These are phyloP conservation scores for Trichomalopsis sarcophagae DNA, from an alignment of 1,140 invertebrate genomes.

Conservation along the genomic window DNA sequence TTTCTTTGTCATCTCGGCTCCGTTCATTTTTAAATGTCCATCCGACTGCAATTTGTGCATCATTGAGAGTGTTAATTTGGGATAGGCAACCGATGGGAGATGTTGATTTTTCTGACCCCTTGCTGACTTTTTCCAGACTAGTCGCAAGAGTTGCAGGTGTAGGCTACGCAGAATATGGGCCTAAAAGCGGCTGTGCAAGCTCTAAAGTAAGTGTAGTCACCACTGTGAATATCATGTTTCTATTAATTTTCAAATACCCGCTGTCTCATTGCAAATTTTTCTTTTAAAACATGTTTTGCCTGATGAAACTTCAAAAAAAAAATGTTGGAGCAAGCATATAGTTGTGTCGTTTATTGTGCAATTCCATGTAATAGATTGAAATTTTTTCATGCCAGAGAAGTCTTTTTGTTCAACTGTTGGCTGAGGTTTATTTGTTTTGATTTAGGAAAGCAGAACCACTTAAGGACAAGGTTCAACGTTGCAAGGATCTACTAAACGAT, in stretches of 20 bases:
- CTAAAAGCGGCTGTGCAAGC: conserved; percentile 83
- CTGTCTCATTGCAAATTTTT: background rate
- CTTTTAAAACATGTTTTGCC: background rate
- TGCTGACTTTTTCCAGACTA: conserved; percentile 48
- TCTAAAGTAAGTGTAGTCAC: conserved; percentile 76
- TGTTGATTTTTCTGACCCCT: background rate
- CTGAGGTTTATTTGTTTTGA: conserved; percentile 54
- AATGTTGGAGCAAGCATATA: background rate
- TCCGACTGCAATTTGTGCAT: conserved; percentile 25
- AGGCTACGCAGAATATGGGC: conserved; percentile 76
- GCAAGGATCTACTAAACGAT: conserved; percentile 79
- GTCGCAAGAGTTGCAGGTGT: conserved; percentile 45
- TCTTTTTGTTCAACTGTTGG: background rate
- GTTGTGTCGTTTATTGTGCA: background rate
- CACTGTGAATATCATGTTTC: conserved; percentile 38
- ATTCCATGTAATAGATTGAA: background rate
- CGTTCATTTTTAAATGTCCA: conserved; percentile 17
- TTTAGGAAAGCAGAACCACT: conserved; percentile 82
- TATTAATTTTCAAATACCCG: background rate
- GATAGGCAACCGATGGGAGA: background rate
- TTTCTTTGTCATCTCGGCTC: conserved; percentile 9
- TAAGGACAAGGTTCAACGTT: conserved; percentile 80
- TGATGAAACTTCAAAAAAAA: background rate
- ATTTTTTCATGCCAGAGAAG: background rate
- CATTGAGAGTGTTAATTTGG: too few species aligned